Base-by-base conservation (phyloP, 2,797 vertebrate species). In the Coendou prehensilis region DNA sequence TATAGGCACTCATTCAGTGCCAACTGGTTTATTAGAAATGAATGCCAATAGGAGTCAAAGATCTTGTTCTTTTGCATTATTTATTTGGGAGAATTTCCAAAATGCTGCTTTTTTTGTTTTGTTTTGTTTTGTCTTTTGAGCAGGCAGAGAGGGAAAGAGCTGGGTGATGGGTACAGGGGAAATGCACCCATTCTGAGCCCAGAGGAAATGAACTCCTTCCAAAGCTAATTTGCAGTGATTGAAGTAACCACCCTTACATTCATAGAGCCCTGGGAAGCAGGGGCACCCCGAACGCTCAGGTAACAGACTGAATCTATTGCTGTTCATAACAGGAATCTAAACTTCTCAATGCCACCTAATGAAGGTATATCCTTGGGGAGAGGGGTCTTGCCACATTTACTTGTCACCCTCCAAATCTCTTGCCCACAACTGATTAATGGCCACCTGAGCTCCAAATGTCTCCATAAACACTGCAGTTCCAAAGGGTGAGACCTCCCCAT, bases 401-500 rank as follows among this genome's bases (percentile, higher is more conserved):
- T 6, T 26, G 54, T 54, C 26, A 33, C 6, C 50, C 41, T 75
- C 54, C 22, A 30, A 47, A 47, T 76, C 37, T 76, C 57, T 56
- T n/a, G n/a, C 10, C 71, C 18, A 0, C 28, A 56, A 75, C 57
- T 76, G 73, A 47, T n/a, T 15, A 61, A 92, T 14, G 45, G 30
- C 22, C 41, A 5, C 0, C 2, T 0, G 0, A 45, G 22, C 26
- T 54, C 28, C 13, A 50, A 22, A 28, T 22, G 30, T 63, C 50
- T 64, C 20, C 0, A n/a, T 15, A 8, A 83, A 76, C 6, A n/a
- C 15, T 86, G 69, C 18, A 20, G 61, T 56, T 78, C 78, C 41
- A 50, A 4, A 9, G 80, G 52, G 14, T 17, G 37, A 52, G 45
- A 10, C 18, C 33, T 41, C 23, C 23, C 26, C 57, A 18, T 0